Evolutionary conservation across 2,113 vertebrate species (phyloP).

Genomic region (Helogale parvula): DNA sequence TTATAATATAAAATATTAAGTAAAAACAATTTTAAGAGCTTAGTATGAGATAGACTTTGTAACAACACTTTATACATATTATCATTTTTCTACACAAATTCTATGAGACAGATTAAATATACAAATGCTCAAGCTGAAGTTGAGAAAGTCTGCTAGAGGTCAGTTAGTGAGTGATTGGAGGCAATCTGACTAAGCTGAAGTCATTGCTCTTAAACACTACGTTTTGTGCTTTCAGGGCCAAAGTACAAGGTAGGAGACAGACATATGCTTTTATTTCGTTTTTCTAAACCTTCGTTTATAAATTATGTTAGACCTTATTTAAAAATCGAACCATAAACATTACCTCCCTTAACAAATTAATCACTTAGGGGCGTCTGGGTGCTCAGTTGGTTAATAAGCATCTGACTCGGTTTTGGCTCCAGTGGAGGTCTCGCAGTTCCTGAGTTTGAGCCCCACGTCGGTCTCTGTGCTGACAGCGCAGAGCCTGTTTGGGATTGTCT

Average conservation of each 20-base stretch:
- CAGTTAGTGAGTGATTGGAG: not conserved
- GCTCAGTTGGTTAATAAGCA: too few relatives aligned
- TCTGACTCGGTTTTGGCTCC: too few relatives aligned
- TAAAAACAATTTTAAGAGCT: not conserved
- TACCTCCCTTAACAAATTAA: not conserved
- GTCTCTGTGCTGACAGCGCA: too few relatives aligned
- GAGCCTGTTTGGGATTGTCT: too few relatives aligned
- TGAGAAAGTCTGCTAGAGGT: not conserved
- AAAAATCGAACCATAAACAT: not conserved
- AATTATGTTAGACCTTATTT: not conserved
- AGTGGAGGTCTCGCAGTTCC: too few relatives aligned
- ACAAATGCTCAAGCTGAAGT: not conserved
- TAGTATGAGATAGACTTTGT: not conserved
- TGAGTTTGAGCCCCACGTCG: too few relatives aligned
- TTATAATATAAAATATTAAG: not conserved
- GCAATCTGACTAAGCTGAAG: not conserved
- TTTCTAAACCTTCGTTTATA: not conserved
- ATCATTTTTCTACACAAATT: not conserved
- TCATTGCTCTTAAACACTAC: not conserved
- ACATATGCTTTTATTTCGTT: not conserved
- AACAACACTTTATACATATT: not conserved
- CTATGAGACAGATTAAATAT: not conserved
- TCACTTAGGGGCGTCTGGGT: not conserved
- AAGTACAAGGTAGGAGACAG: not conserved
- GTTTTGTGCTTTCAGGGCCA: not conserved